phyloP scores from a whole-genome alignment of 2,888 invertebrate species.

The Charanyca ferruginea region DNA sequence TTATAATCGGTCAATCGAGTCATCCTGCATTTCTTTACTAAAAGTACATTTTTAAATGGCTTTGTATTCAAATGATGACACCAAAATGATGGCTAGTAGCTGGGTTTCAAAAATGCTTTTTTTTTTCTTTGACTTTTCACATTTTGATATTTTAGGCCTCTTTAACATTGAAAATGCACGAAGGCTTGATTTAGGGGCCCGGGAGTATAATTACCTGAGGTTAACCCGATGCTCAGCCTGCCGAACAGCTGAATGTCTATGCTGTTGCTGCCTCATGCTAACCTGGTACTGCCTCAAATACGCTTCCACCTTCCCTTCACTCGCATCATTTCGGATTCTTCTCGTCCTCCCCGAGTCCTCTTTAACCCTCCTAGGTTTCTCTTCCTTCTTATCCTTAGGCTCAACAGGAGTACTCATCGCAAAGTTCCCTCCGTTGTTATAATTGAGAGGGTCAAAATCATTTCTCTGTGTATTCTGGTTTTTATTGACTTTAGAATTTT shows the following conservation, averaged over 20 bases:
- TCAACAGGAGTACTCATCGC: conserved; percentile 69
- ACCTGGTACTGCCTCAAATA: conserved; percentile 88
- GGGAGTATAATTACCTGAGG: conserved; percentile 76
- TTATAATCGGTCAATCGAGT: too few species aligned
- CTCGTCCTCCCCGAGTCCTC: conserved; percentile 74
- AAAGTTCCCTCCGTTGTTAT: conserved; percentile 90
- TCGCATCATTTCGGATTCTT: conserved; percentile 77
- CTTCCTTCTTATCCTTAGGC: conserved; percentile 77
- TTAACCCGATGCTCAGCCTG: conserved; percentile 89
- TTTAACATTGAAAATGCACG: too few species aligned
- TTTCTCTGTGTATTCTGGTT: conserved; percentile 79
- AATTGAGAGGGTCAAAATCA: conserved; percentile 92
- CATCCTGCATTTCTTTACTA: too few species aligned
- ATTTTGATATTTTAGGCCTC: too few species aligned
- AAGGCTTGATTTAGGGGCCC: too few species aligned
- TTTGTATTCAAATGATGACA: too few species aligned
- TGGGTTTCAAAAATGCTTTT: too few species aligned
- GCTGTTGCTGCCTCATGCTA: conserved; percentile 88
- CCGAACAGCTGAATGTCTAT: conserved; percentile 85
- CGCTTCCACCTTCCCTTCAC: conserved; percentile 87
- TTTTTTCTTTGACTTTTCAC: too few species aligned
- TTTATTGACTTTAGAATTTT: conserved; percentile 72
- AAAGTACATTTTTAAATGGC: too few species aligned
- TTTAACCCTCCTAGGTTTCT: conserved; percentile 74
- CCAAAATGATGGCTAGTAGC: too few species aligned